Evolutionary conservation across 2,888 invertebrate genomes (phyloP), one percentile per base, ranked within the genome.

Genomic region (Lepidochrysops patricia): DNA sequence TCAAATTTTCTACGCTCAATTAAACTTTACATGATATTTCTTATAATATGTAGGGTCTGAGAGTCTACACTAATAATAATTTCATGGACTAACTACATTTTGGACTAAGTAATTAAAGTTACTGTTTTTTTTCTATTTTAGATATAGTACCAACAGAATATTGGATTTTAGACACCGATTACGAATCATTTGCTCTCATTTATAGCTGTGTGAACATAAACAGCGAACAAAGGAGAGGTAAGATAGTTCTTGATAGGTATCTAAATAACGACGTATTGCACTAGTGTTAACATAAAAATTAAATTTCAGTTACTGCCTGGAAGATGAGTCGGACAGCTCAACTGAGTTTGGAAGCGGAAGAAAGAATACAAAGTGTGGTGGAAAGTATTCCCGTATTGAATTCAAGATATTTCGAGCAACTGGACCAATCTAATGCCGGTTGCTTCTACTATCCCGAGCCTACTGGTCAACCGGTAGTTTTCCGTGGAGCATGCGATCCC

Each of bases 161-260:
- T n/a, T 72, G 69, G 67, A 62, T 78, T 15, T 67, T 77, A 23
- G 72, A 84, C 50, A 92, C 93, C 0, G 92, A 93, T 72, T 93
- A 93, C 69, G 76, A 75, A 0, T 79, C 82, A 37, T 93, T 90
- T 66, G 79, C 91, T 1, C 86, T 92, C 0, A 89, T 91, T 0
- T 93, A 91, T 85, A 90, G 91, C 29, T 93, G 93, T 69, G 74
- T 73, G 0, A 84, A 91, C 66, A 71, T 90, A 4, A 75, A 80
- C 67, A 72, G 84, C 26, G 72, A 86, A 57, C 69, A 73, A 50
- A 89, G 87, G 63, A 78, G 82, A 73, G 72, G 80, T 90, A 57
- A 5, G 7, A 2, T 26, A 19, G 23, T 48, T 48, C n/a, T n/a
- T n/a, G n/a, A n/a, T n/a, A n/a, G n/a, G n/a, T n/a, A n/a, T n/a